Conservation (phyloP, 2,797 vertebrate species). For the Syndactyla subalaris region DNA sequence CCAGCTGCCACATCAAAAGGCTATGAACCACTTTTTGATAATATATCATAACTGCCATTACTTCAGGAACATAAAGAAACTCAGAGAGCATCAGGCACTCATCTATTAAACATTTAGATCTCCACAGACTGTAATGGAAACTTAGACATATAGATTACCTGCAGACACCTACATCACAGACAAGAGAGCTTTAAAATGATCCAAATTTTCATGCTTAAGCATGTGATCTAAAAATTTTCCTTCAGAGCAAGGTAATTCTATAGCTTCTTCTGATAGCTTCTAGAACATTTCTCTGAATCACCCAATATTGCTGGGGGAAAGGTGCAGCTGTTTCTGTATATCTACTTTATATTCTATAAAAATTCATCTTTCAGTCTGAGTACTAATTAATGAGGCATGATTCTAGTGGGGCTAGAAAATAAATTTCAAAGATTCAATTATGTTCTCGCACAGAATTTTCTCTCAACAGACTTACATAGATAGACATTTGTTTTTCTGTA, state of each 20-base stretch:
- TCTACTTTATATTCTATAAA: background rate
- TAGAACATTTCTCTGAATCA: background rate
- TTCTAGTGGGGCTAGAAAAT: background rate
- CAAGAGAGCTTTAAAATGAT: background rate
- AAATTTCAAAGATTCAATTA: background rate
- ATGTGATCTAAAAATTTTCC: background rate
- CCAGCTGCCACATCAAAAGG: background rate
- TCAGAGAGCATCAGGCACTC: background rate
- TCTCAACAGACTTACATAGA: background rate
- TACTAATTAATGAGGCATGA: background rate
- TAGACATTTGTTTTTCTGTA: background rate
- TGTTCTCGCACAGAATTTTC: background rate
- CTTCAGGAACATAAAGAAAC: background rate
- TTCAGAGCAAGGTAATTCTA: background rate
- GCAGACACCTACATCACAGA: background rate
- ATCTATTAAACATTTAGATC: background rate
- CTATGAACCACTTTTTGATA: background rate
- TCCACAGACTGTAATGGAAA: background rate
- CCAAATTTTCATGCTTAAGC: background rate
- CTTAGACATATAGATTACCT: background rate
- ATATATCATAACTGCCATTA: background rate
- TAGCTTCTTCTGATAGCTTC: background rate
- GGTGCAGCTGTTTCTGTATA: background rate
- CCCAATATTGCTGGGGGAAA: background rate
- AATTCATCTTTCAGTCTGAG: background rate